A percentile compares a stretch with the other conserved stretches of the same genome.
phyloP scores from a whole-genome alignment of 2,888 invertebrate genomes.

The Saturnia japonica region DNA sequence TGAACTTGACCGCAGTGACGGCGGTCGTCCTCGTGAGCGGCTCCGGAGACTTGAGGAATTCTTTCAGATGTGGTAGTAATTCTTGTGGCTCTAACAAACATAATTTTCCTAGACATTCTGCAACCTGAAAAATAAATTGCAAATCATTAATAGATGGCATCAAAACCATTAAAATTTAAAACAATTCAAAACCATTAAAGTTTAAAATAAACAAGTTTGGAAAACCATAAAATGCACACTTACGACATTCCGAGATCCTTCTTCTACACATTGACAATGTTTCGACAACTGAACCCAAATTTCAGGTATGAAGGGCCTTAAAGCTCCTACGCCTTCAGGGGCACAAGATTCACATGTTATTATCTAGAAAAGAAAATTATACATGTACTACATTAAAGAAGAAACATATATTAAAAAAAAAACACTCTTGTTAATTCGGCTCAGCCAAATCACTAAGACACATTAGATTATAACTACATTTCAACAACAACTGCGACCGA shows the following conservation, averaged over 20 bases:
- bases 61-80: slow-evolving; percentile 93
- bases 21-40: slow-evolving; percentile 96
- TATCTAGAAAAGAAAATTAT: slow-evolving; percentile 77
- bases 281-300: slow-evolving; percentile 97
- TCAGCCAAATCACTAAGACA: too few species aligned
- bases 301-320: slow-evolving; percentile 91
- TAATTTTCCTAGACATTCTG: slow-evolving; percentile 98
- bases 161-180: not conserved
- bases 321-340: slow-evolving; percentile 86
- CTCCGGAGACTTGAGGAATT: slow-evolving; percentile 89
- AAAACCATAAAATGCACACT: slow-evolving; percentile 41
- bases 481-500: too few species aligned
- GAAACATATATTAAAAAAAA: not conserved
- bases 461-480: too few species aligned
- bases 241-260: slow-evolving; percentile 98
- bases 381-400: not conserved
- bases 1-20: slow-evolving; percentile 98
- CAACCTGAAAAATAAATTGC: slow-evolving; percentile 78
- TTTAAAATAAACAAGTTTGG: too few species aligned
- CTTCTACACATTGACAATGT: slow-evolving; percentile 98
- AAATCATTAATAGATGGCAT: not conserved
- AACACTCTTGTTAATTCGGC: too few species aligned
- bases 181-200: not conserved
- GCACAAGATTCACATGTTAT: slow-evolving; percentile 92
- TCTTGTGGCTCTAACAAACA: slow-evolving; percentile 95